Evolutionary conservation across 2,797 vertebrate species (phyloP).

Genomic region (Phrynocephalus vlangalii): DNA sequence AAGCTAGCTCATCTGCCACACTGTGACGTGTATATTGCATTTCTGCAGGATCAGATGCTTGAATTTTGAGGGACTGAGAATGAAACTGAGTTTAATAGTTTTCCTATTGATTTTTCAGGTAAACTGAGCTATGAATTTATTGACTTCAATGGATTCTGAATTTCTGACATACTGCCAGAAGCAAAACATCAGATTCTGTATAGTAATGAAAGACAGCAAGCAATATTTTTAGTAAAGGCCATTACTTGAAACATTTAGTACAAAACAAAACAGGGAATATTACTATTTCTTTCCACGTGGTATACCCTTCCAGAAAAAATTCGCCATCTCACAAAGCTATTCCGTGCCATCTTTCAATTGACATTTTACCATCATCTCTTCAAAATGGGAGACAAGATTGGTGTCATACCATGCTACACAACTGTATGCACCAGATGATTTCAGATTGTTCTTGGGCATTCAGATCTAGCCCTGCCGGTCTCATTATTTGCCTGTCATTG

Average conservation of each 20-base stretch:
- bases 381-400: too few species aligned
- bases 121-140: constrained; percentile 2
- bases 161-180: constrained; percentile 1
- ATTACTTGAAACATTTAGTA: constrained; percentile 3
- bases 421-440: too few species aligned
- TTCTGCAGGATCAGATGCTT: constrained; percentile 1
- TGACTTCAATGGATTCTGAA: neutral
- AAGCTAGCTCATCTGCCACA: neutral
- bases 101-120: neutral
- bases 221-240: neutral
- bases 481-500: too few species aligned
- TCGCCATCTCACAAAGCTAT: too few species aligned
- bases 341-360: too few species aligned
- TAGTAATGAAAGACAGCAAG: neutral
- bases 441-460: too few species aligned
- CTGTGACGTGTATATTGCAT: neutral
- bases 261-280: neutral
- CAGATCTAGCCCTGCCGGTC: too few species aligned
- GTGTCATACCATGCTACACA: too few species aligned
- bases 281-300: neutral
- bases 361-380: too few species aligned
- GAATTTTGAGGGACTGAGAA: constrained; percentile 5
- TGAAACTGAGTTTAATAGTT: constrained; percentile 8
- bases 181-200: neutral
- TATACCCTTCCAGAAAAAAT: neutral